Base-by-base conservation (phyloP, 2,113 vertebrate species). In the Cromileptes altivelis region DNA sequence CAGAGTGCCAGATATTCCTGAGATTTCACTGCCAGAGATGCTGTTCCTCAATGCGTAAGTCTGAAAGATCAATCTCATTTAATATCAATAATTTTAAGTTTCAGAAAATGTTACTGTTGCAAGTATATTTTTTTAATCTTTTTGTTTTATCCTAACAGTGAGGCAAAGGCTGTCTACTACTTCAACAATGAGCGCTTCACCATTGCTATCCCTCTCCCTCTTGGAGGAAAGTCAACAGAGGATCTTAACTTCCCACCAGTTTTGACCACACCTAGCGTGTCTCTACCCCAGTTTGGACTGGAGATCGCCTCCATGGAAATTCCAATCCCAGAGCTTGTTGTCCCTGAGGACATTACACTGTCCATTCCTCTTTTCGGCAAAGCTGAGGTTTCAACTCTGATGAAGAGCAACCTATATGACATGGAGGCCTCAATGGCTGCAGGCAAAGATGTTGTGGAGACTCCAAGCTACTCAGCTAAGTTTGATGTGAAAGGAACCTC, bases 331-430 rank as follows among this genome's bases (percentile, higher is more conserved):
- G 57, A 92, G 0, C 89, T 98, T 55, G 94, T 93, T 78, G 67
- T 99, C 74, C 98, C 98, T 4, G 86, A 94, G 60, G 85, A 67
- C 17, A 81, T 88, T 37, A 67, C 58, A 91, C 92, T 99, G 12
- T 92, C 1, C 61, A 75, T 99, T 55, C 98, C 97, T 81, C 91
- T 96, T 25, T 70, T 98, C 84, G 96, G 96, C 47, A 91, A 94
- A 79, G 92, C 97, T 71, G 96, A 98, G 49, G 21, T 97, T 73
- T 96, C 96, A 49, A 87, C 96, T 14, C 90, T 94, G 0, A 40
- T 99, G 81, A 94, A 93, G 80, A 98, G 96, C 95, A 99, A 99
- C 91, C 83, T 97, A 19, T 99, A 99, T 82, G 95, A 98, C 78
- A 96, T 97, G 94, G 96, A 97, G 0, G 96, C 93, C 9, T 93